phyloP scores from a whole-genome alignment of 2,797 vertebrate genomes.

The Melanotaenia maccullochi region DNA sequence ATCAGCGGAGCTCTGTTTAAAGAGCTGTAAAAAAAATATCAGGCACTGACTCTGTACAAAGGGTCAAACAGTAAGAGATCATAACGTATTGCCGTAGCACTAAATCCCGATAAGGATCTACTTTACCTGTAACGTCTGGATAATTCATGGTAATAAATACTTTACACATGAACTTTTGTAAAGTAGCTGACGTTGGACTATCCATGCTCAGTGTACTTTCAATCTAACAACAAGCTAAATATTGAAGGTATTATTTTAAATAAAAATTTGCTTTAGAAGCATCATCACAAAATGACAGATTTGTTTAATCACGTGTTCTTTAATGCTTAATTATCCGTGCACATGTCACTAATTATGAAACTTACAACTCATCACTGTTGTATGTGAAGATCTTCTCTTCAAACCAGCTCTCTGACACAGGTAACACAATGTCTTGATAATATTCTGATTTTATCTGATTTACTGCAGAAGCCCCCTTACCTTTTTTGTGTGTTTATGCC shows the following conservation, averaged over 20 bases:
- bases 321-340: too few species aligned
- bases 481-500: not conserved
- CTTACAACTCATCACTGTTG: not conserved
- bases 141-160: constrained; percentile 1
- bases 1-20: constrained; percentile 43
- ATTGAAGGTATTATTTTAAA: not conserved
- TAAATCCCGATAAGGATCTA: constrained; percentile 56
- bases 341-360: too few species aligned
- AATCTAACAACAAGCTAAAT: not conserved
- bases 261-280: not conserved
- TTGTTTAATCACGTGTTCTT: too few species aligned
- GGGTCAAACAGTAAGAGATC: constrained; percentile 44
- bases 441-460: not conserved
- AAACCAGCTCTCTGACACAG: not conserved
- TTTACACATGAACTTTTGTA: too few species aligned
- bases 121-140: constrained; percentile 23
- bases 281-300: too few species aligned
- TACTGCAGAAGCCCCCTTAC: not conserved
- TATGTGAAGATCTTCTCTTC: not conserved
- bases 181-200: constrained; percentile 11
- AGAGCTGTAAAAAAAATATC: not conserved
- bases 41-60: constrained; percentile 36
- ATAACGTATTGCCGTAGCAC: constrained; percentile 35
- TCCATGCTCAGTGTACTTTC: not conserved
- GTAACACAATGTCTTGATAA: not conserved